These are phyloP conservation scores for Patiria miniata DNA, from an alignment of 35 echinoderm and acorn worm species.

Conservation along the genomic window DNA sequence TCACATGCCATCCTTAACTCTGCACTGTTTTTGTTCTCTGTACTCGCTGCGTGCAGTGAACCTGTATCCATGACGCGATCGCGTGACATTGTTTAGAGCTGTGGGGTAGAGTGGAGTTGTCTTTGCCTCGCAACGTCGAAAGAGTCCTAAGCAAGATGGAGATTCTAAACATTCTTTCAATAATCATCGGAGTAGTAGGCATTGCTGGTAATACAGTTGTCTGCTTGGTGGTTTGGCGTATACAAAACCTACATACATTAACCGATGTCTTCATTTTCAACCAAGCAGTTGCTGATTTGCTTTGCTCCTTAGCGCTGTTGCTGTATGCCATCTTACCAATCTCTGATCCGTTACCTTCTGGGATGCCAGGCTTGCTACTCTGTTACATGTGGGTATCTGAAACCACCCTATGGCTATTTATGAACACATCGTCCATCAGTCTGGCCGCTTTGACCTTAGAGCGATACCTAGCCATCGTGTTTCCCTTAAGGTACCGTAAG, in stretches of 20 bases:
- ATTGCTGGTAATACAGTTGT: not conserved
- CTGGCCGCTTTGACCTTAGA: not conserved
- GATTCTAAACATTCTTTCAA: not conserved
- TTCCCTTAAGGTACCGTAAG: not conserved
- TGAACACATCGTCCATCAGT: not conserved
- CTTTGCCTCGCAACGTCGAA: too few relatives aligned
- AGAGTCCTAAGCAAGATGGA: too few relatives aligned
- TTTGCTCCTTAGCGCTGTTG: not conserved
- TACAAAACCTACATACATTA: not conserved
- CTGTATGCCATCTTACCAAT: not conserved
- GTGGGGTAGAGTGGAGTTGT: too few relatives aligned
- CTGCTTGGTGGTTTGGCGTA: not conserved
- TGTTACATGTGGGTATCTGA: not conserved
- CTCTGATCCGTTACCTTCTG: not conserved
- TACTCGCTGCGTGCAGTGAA: too few relatives aligned
- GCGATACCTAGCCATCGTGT: constrained; percentile 10
- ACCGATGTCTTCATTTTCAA: not conserved
- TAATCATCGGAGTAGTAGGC: not conserved
- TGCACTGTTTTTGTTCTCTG: too few relatives aligned
- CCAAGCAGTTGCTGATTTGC: constrained; percentile 13
- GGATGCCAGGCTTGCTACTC: not conserved
- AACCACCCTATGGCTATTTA: not conserved
- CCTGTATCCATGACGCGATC: too few relatives aligned
- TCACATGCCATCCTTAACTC: too few relatives aligned
- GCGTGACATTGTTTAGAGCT: too few relatives aligned